These are phyloP conservation scores for Pipistrellus pygmaeus DNA, from an alignment of 2,797 vertebrate genomes.

Conservation along the genomic window DNA sequence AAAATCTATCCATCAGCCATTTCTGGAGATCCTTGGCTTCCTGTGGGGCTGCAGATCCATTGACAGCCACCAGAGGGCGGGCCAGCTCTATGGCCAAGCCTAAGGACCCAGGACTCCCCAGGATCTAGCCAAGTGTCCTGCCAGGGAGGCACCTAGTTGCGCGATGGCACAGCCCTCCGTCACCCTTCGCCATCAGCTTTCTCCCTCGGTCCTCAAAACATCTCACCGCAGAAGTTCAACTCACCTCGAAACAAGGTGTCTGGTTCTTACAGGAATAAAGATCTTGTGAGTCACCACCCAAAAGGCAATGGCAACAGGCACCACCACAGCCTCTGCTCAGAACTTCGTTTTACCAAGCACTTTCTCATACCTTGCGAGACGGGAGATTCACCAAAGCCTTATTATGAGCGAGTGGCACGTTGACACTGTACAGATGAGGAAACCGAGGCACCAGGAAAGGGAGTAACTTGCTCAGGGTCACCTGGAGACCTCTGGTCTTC, in stretches of 20 bases:
- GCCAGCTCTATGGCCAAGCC: constrained; percentile 31
- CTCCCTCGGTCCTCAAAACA: neutral
- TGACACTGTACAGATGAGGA: neutral
- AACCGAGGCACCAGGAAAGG: neutral
- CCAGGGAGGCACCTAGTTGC: neutral
- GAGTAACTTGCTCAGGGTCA: neutral
- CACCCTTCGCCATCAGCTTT: neutral
- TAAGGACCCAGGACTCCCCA: neutral
- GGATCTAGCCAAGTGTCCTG: neutral
- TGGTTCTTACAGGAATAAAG: neutral
- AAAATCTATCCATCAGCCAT: neutral
- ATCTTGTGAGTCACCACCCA: neutral
- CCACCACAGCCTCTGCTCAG: neutral
- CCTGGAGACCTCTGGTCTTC: neutral
- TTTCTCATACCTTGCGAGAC: neutral
- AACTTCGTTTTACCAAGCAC: neutral
- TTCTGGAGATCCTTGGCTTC: neutral
- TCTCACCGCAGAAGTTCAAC: neutral
- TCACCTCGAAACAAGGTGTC: neutral
- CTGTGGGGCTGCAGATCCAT: constrained; percentile 4
- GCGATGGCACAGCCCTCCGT: rapidly evolving
- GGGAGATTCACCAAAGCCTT: neutral
- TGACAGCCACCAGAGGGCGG: constrained; percentile 70
- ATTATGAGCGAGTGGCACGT: no score
- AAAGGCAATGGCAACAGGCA: neutral